Evolutionary conservation across 2,888 invertebrate species (phyloP), one percentile per base, ranked within the genome.

Genomic region (Apodemia mormo): DNA sequence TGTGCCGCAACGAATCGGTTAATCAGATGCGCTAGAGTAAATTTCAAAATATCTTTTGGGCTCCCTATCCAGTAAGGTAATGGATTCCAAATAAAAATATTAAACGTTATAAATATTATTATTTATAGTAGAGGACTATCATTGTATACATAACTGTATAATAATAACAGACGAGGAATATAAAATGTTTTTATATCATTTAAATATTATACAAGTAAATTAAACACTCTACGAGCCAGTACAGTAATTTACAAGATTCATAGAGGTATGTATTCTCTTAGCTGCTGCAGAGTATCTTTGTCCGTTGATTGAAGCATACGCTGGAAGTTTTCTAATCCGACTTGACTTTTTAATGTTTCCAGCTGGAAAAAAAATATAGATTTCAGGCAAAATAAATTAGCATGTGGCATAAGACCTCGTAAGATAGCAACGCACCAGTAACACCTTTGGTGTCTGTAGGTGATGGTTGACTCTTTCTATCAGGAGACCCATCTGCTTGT

Each of bases 281-380:
- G 94, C 83, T 96, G 96, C 73, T 95, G 94, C 79, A 96, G 86
- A 1, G 96, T 96, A 76, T 96, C 96, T 3, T 94, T 94, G 78
- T 97, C 96, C 0, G 97, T 95, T 2, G 95, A 95, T 69, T 95
- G 95, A 80, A 97, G 88, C 68, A 98, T 90, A 71, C 96, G 95
- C 71, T 96, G 95, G 84, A 97, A 98, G 10, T 95, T 95, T 66
- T 94, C 94, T n/a, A 94, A 93, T 0, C 98, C 98, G n/a, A 97
- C 90, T 84, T 96, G 95, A 72, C 94, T 94, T 80, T 96, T 96
- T 72, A 98, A 88, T 29, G 95, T 94, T 74, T 94, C 94, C 76
- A 97, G 85, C 96, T 97, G 92, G 37, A 92, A 91, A 76, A 76
- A 65, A 70, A 12, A 37, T 3, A 37, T 2, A 40, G 6, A 40